Evolutionary conservation across 2,113 vertebrate species (phyloP), one percentile per base, ranked within the genome.

Genomic region (Cranoglanis bouderius): DNA sequence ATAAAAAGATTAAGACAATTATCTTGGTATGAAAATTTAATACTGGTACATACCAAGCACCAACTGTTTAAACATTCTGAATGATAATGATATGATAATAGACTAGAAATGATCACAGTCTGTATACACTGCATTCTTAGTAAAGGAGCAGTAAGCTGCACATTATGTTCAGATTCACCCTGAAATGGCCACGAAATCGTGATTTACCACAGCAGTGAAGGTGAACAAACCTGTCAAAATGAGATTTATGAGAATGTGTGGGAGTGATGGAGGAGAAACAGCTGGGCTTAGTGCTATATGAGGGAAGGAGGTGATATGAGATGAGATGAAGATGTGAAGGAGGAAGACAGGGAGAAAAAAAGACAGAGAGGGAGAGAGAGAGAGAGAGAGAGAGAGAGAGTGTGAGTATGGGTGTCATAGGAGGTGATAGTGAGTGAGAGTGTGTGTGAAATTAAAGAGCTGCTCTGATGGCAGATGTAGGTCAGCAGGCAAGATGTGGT

Each of bases 391-490:
- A 55, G 32, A 82, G 49, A 55, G 82, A 46, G 10, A 19, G 59
- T n/a, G 82, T 19, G 59, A 65, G 40, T 87, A 53, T 87, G 49
- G 53, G 26, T 35, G 63, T 70, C n/a, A 55, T 55, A 35, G 8
- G 29, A 35, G 49, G 49, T 81, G 78, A 81, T 35, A 55, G 14
- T 85, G 61, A n/a, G 43, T 61, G 55, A 18, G n/a, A 24, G 16
- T 55, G 13, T 72, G n/a, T 72, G 65, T 53, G 16, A 84, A 65
- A 61, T 29, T 14, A 65, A 85, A 70, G 18, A 85, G 55, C 32
- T 24, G 53, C 70, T 77, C 70, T 59, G 85, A 77, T 59, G 53
- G 24, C 26, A 86, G 26, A 75, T 49, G 65, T 85, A 59, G 43
- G 43, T 53, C 63, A 70, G 46, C 40, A 70, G 63, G 19, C 3